Percentiles rank a stretch among this genome's conserved stretches.
These are phyloP conservation scores for Nymphalis io DNA, from an alignment of 1,140 invertebrate genomes.

Conservation along the genomic window DNA sequence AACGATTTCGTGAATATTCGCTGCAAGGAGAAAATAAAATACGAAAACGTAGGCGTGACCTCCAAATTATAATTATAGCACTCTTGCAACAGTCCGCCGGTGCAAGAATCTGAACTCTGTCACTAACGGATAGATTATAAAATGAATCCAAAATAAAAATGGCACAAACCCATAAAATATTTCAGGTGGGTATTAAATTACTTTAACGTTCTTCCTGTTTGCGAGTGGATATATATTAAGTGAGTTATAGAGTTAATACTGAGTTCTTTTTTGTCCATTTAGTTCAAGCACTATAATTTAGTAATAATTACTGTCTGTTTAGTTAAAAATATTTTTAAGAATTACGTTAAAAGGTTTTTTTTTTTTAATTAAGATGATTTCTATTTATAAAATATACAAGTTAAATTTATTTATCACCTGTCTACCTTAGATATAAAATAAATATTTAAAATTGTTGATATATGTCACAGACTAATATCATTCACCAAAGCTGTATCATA, in stretches of 20 bases:
- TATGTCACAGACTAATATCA: too few relatives aligned
- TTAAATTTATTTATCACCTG: too few relatives aligned
- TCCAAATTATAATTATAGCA: constrained; percentile 63
- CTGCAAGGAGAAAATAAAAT: constrained; percentile 59
- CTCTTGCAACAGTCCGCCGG: constrained; percentile 52
- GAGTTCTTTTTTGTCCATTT: neutral
- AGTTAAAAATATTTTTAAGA: neutral
- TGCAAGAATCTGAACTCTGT: constrained; percentile 22
- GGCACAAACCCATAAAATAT: constrained; percentile 12
- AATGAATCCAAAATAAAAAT: constrained; percentile 24
- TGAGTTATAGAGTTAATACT: neutral
- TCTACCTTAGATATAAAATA: too few relatives aligned
- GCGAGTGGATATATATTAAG: neutral
- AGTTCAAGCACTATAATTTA: neutral
- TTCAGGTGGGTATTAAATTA: constrained; percentile 12
- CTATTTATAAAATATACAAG: too few relatives aligned
- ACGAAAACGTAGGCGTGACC: constrained; percentile 56
- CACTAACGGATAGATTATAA: constrained; percentile 21
- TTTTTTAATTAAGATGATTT: too few relatives aligned
- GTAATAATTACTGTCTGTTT: neutral
- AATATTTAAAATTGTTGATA: too few relatives aligned
- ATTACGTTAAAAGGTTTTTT: too few relatives aligned
- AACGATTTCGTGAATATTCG: neutral
- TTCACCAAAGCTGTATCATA: too few relatives aligned
- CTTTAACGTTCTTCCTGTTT: constrained; percentile 10